Conservation (phyloP, 2,113 vertebrate genomes). For the Aegithalos caudatus region DNA sequence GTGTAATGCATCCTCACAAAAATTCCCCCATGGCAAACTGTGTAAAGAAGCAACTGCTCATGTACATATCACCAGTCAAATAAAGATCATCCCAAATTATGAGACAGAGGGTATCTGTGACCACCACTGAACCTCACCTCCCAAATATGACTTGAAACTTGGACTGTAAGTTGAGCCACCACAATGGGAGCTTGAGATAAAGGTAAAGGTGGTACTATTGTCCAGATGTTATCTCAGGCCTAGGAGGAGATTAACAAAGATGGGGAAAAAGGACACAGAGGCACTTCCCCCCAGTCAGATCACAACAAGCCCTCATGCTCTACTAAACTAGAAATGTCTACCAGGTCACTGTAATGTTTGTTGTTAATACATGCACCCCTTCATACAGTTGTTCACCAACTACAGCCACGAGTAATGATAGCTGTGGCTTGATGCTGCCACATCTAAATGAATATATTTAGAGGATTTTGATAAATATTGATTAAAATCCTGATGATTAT, state of each 20-base stretch:
- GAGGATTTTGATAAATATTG: neutral
- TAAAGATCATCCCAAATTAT: neutral
- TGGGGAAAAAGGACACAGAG: neutral
- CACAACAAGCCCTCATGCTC: neutral
- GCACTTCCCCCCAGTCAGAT: neutral
- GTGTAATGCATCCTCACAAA: neutral
- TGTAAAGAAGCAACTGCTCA: neutral
- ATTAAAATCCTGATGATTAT: neutral
- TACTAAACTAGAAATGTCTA: neutral
- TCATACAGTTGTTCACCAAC: neutral
- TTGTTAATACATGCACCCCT: neutral
- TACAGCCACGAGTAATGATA: neutral
- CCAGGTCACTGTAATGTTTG: neutral
- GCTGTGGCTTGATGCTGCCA: neutral
- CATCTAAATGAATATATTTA: neutral
- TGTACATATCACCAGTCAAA: neutral
- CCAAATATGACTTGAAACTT: neutral
- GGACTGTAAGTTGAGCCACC: neutral
- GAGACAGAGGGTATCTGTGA: neutral
- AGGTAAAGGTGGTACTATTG: neutral
- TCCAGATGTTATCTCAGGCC: neutral
- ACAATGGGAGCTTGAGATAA: neutral
- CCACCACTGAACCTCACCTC: neutral
- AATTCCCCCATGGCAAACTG: rapidly evolving
- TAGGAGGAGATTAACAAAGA: neutral